Base-by-base conservation (phyloP, 2,888 invertebrate species). In the Macaria liturata region DNA sequence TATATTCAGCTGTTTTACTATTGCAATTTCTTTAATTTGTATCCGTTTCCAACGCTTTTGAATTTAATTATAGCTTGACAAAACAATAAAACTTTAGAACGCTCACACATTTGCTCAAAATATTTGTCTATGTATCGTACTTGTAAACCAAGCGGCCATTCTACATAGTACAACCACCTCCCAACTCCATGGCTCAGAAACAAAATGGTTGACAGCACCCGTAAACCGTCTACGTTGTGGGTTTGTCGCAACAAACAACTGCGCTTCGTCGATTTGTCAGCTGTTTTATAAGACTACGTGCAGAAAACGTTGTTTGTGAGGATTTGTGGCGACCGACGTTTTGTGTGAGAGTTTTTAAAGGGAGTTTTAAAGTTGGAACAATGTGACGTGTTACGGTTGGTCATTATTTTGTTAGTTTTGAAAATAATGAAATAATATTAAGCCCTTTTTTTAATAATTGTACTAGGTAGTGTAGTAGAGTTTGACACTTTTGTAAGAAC, bases 201-300 rank as follows among this genome's bases (percentile, higher is more conserved):
- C 60, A 66, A 66, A 66, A 59, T 49, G 61, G 53, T 42, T 56
- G 59, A 62, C 61, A 57, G 51, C 52, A 40, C 31, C 37, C 64
- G 61, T 64, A 59, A 66, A 64, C 57, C 53, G 40, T 44, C 55
- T 51, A 60, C 54, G 45, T 61, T 61, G 63, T 60, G 63, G 50
- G 50, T 30, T 58, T 46, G 54, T 50, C 48, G 42, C 49, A 8
- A 46, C 58, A 50, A 54, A 54, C 59, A 59, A 51, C 47, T 49
- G 49, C 50, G 54, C 40, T 55, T 60, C 43, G 52, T 43, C 55
- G 46, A 52, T 60, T 56, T 60, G 55, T 60, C 59, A 56, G 49
- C 37, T 31, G 55, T 48, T 60, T 60, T 60, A 60, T 56, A 60
- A 55, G 55, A 60, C 50, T 50, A 55, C 46, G 55, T 56, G 55